A percentile compares a stretch with the other conserved stretches of the same genome.
Evolutionary conservation across 1,140 invertebrate species (phyloP).

Genomic region (Apis laboriosa): DNA sequence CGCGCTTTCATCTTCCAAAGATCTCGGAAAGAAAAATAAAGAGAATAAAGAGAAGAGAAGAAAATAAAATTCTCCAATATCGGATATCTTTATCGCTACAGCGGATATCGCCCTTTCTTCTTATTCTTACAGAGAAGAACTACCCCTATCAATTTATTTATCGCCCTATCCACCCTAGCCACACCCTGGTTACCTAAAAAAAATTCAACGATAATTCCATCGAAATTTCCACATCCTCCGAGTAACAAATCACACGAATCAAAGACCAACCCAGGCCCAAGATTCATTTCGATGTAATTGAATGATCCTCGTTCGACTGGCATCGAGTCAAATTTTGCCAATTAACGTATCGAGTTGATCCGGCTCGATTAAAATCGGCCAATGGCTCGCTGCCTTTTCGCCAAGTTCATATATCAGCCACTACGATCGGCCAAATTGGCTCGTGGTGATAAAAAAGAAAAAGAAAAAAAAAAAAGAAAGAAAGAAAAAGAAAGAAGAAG

Average conservation of each 20-base stretch:
- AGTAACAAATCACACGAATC: not conserved
- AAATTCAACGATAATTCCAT: too few relatives aligned
- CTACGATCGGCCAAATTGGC: not conserved
- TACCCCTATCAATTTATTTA: too few relatives aligned
- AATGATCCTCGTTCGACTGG: slow-evolving; percentile 34
- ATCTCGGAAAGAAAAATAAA: too few relatives aligned
- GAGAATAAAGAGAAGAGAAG: too few relatives aligned
- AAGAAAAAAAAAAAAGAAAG: not conserved
- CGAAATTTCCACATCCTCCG: too few relatives aligned
- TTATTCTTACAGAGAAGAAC: too few relatives aligned
- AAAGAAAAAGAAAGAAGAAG: not conserved
- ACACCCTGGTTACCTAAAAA: too few relatives aligned
- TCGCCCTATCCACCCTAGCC: too few relatives aligned
- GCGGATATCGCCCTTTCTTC: too few relatives aligned
- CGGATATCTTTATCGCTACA: too few relatives aligned
- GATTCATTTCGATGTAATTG: slow-evolving; percentile 42
- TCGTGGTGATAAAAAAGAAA: not conserved
- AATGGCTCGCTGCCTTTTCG: not conserved
- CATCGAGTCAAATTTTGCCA: slow-evolving; percentile 50
- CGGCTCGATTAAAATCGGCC: slow-evolving; percentile 38
- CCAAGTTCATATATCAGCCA: not conserved
- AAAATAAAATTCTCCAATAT: too few relatives aligned
- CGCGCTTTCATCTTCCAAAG: too few relatives aligned
- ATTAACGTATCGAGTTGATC: slow-evolving; percentile 46
- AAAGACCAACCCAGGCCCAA: not conserved